A percentile compares a stretch with the other conserved stretches of the same genome.
Evolutionary conservation across 2,797 vertebrate species (phyloP).

Genomic region (Sphaeramia orbicularis): DNA sequence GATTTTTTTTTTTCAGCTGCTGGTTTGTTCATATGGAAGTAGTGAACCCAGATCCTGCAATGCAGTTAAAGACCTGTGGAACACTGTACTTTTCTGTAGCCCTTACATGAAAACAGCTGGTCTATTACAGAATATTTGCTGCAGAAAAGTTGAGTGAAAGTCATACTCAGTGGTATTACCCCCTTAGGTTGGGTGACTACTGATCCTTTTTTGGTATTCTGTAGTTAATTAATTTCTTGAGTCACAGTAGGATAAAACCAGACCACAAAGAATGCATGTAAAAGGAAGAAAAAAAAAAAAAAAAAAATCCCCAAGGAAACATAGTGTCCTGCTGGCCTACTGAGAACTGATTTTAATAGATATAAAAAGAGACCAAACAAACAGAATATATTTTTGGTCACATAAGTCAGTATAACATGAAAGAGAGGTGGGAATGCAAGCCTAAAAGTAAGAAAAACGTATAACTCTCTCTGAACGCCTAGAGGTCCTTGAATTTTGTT

Average conservation of each 20-base stretch:
- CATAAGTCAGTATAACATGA: not conserved
- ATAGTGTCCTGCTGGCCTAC: constrained; percentile 1
- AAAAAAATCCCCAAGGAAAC: constrained; percentile 20
- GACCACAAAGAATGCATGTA: constrained; percentile 26
- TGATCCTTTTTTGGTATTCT: constrained; percentile 33
- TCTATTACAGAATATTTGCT: constrained; percentile 32
- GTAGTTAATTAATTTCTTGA: constrained; percentile 13
- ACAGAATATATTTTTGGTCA: not conserved
- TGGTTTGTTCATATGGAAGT: constrained; percentile 26
- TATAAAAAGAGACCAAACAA: constrained; percentile 2
- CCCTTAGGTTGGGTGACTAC: constrained; percentile 33
- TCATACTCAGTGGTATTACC: constrained; percentile 43
- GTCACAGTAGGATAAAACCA: constrained; percentile 35
- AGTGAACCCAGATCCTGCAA: constrained; percentile 39
- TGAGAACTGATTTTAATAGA: constrained; percentile 13
- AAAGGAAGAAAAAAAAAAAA: constrained; percentile 41
- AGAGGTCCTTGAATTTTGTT: constrained; percentile 9
- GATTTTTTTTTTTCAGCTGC: constrained; percentile 16
- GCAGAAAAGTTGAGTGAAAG: constrained; percentile 29
- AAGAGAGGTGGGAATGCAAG: not conserved
- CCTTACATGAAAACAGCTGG: constrained; percentile 35
- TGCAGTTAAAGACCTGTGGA: constrained; percentile 47
- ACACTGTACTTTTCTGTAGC: constrained; percentile 35
- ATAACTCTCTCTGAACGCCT: constrained; percentile 12
- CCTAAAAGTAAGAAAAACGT: too few species aligned